These are phyloP conservation scores for Hirundo rustica DNA, from an alignment of 2,797 vertebrate species.

Conservation along the genomic window DNA sequence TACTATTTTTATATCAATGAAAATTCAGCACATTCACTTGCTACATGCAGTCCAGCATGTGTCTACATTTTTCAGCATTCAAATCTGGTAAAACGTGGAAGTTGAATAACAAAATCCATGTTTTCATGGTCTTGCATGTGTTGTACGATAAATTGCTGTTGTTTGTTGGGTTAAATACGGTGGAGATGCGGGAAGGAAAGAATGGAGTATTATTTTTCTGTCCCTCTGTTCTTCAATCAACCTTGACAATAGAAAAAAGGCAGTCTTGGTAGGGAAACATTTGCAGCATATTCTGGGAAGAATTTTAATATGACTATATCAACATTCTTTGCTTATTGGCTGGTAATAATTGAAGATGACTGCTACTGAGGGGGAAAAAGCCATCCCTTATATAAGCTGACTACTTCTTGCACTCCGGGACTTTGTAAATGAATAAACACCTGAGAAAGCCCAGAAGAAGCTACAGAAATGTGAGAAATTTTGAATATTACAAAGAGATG, in stretches of 20 bases:
- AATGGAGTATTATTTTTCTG: neutral
- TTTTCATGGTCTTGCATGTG: neutral
- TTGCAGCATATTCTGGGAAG: neutral
- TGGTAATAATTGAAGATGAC: neutral
- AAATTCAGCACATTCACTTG: neutral
- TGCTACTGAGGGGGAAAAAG: fast-evolving
- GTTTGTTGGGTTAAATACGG: neutral
- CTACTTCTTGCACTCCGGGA: neutral
- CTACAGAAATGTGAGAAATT: neutral
- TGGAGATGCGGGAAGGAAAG: neutral
- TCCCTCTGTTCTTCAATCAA: neutral
- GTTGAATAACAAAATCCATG: neutral
- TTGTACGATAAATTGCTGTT: neutral
- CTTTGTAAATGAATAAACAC: neutral
- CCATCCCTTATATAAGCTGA: neutral
- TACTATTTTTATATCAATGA: neutral
- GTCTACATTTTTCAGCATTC: neutral
- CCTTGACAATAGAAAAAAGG: neutral
- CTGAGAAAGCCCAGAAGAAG: neutral
- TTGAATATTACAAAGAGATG: neutral
- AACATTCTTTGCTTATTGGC: neutral
- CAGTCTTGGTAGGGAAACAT: neutral
- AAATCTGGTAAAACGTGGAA: neutral
- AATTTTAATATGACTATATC: neutral
- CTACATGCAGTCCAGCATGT: neutral